These are phyloP conservation scores for Edolisoma coerulescens DNA, from an alignment of 2,113 vertebrate genomes.

Conservation along the genomic window DNA sequence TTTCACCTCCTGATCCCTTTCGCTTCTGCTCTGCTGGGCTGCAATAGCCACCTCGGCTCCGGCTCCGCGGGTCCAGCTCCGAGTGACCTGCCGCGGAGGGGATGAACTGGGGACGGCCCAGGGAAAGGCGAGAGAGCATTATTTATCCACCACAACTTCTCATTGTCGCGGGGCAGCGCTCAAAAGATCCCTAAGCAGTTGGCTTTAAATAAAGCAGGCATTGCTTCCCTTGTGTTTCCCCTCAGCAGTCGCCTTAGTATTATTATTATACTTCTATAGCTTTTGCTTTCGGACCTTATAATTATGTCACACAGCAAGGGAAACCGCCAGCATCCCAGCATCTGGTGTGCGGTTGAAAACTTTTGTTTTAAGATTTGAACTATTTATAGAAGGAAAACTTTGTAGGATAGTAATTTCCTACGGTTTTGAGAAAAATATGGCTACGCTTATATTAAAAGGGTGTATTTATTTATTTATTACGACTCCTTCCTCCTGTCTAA, in stretches of 20 bases:
- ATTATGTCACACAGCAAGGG: slow-evolving; percentile 84
- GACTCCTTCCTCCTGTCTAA: neutral
- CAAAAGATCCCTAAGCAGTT: neutral
- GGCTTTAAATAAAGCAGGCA: slow-evolving; percentile 52
- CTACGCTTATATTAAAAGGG: slow-evolving; percentile 68
- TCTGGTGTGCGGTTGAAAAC: slow-evolving; percentile 81
- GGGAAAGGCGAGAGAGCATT: neutral
- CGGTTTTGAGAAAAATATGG: slow-evolving; percentile 72
- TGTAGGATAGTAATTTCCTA: slow-evolving; percentile 82
- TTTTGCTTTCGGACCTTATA: slow-evolving; percentile 76
- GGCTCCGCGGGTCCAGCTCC: slow-evolving; percentile 15
- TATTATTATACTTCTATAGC: slow-evolving; percentile 68
- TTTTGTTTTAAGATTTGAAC: slow-evolving; percentile 82
- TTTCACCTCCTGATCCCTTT: slow-evolving; percentile 60
- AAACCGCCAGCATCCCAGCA: slow-evolving; percentile 79
- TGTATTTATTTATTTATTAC: slow-evolving; percentile 65
- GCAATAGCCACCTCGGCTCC: neutral
- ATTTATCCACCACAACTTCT: neutral
- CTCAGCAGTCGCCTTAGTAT: slow-evolving; percentile 64
- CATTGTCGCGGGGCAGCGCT: neutral
- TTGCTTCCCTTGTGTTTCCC: slow-evolving; percentile 57
- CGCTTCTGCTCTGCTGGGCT: slow-evolving; percentile 57
- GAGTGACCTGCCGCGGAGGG: neutral
- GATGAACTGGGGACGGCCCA: neutral
- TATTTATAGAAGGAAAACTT: slow-evolving; percentile 82